phyloP scores from a whole-genome alignment of 2,797 vertebrate species.

The Lacerta viridis region DNA sequence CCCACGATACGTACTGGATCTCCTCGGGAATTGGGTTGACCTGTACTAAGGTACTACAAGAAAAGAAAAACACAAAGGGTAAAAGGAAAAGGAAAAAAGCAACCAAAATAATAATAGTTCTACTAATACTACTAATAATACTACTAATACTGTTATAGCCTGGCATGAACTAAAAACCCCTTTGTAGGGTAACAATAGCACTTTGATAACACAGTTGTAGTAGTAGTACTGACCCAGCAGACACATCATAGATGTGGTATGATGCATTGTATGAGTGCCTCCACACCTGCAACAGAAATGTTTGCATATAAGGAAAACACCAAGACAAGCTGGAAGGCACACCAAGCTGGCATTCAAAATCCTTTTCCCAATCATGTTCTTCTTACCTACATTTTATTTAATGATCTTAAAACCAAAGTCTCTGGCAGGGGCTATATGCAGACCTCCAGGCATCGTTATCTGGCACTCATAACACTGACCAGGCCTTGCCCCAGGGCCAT shows the following conservation, averaged over 20 bases:
- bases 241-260: slow-evolving; percentile 80
- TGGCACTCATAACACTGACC: too few relatives aligned
- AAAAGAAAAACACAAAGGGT: slow-evolving; percentile 39
- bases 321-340: neutral
- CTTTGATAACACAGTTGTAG: neutral
- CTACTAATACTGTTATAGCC: slow-evolving; percentile 23
- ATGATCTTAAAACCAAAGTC: neutral
- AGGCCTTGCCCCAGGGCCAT: too few relatives aligned
- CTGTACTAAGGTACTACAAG: slow-evolving; percentile 68
- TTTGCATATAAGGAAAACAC: slow-evolving; percentile 44
- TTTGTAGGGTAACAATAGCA: neutral
- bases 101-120: too few relatives aligned
- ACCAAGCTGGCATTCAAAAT: neutral
- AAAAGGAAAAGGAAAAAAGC: too few relatives aligned
- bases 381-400: neutral
- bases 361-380: neutral
- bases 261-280: slow-evolving; percentile 85
- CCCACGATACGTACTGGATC: slow-evolving; percentile 83
- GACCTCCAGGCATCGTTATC: too few relatives aligned
- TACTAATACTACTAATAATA: slow-evolving; percentile 8
- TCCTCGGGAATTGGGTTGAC: slow-evolving; percentile 69
- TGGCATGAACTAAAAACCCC: too few relatives aligned
- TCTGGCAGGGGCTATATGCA: too few relatives aligned
- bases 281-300: slow-evolving; percentile 81
- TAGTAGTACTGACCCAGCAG: slow-evolving; percentile 76